Evolutionary conservation across 1,140 invertebrate genomes (phyloP).

Genomic region (Ctenoplectra terminalis): DNA sequence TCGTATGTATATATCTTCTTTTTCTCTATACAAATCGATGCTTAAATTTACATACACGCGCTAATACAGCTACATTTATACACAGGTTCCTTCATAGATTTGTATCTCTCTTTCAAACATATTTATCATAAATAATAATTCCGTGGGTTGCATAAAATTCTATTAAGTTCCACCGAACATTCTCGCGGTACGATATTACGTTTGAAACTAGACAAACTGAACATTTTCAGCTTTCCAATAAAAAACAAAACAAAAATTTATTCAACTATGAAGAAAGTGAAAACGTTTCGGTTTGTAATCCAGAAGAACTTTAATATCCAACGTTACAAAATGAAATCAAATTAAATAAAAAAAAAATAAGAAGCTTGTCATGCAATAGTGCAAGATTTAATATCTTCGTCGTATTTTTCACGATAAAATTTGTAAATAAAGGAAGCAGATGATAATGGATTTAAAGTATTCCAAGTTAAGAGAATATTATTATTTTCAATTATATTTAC

Average conservation of each 20-base stretch:
- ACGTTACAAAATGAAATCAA: neutral
- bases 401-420: neutral
- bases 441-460: neutral
- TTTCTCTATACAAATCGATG: constrained; percentile 42
- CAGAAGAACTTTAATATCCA: neutral
- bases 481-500: neutral
- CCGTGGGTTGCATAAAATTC: constrained; percentile 14
- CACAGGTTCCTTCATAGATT: constrained; percentile 40
- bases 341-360: no score
- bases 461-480: neutral
- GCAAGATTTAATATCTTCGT: neutral
- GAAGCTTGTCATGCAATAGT: no score
- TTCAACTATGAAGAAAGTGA: neutral
- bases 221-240: neutral
- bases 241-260: no score
- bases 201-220: neutral
- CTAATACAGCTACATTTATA: constrained; percentile 51
- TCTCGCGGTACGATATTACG: neutral
- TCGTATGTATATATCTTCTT: constrained; percentile 42
- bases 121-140: no score
- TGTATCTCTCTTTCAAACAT: constrained; percentile 33
- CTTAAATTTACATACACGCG: constrained; percentile 48
- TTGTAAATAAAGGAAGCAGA: neutral
- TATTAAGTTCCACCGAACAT: neutral
- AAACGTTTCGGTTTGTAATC: neutral